These are phyloP conservation scores for Oscheius myriophilus DNA, from an alignment of 2,888 invertebrate genomes.

Conservation along the genomic window DNA sequence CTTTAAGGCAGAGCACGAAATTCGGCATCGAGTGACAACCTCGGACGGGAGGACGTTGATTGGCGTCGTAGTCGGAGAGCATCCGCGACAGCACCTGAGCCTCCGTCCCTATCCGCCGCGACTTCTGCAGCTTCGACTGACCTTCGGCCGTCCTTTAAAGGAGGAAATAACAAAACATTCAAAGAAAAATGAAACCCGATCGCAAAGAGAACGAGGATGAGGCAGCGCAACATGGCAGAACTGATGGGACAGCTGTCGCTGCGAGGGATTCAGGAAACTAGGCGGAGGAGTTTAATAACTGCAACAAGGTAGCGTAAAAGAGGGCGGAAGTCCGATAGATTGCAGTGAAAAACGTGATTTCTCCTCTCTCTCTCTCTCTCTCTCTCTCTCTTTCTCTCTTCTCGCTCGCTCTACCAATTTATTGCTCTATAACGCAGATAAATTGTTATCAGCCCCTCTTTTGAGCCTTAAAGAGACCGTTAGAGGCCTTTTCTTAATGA, in stretches of 20 bases:
- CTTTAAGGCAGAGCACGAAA: constrained; percentile 40
- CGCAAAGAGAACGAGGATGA: constrained; percentile 16
- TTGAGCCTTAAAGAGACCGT: no score
- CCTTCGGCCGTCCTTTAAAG: constrained; percentile 1
- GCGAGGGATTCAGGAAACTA: no score
- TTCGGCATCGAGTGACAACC: constrained; percentile 43
- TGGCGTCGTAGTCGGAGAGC: constrained; percentile 61
- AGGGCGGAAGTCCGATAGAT: no score
- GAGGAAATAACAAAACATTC: neutral
- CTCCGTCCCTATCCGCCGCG: constrained; percentile 61
- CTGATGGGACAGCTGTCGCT: constrained; percentile 10
- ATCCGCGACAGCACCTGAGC: constrained; percentile 57
- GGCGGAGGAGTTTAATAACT: no score
- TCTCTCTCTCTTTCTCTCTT: neutral
- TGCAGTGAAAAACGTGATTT: no score
- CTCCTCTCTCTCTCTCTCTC: no score
- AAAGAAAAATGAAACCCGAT: constrained; percentile 19
- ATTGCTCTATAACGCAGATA: no score
- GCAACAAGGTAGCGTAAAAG: no score
- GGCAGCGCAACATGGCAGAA: constrained; percentile 23
- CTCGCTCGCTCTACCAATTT: neutral
- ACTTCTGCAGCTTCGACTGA: constrained; percentile 12
- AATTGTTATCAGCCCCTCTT: no score
- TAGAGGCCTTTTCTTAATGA: no score
- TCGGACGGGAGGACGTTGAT: constrained; percentile 65